Evolutionary conservation across 2,797 vertebrate genomes (phyloP).

Genomic region (Periparus ater): DNA sequence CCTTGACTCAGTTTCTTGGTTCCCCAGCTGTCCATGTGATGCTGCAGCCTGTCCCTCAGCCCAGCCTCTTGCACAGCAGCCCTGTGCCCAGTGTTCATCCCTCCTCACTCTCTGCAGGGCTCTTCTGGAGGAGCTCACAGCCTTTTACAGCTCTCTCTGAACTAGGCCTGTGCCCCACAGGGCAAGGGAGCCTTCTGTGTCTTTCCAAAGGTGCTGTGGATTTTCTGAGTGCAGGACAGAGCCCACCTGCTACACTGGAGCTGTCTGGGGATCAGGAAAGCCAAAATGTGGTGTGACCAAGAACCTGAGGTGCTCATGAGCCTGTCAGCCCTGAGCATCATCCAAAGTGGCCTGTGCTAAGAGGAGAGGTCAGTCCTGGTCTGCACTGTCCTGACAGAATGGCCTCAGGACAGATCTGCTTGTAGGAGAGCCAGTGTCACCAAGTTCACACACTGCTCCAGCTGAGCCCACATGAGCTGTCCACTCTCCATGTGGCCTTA

Average conservation of each 20-base stretch:
- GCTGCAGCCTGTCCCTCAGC: not conserved
- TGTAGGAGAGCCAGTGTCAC: accelerated
- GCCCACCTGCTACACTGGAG: not conserved
- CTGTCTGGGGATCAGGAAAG: accelerated
- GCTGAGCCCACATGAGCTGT: accelerated
- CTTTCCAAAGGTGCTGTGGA: not conserved
- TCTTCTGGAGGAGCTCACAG: not conserved
- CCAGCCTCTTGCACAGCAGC: not conserved
- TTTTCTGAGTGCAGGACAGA: not conserved
- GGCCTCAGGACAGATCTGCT: not conserved
- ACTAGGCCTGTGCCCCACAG: not conserved
- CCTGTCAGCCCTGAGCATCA: not conserved
- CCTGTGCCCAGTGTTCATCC: not conserved
- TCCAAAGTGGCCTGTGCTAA: not conserved
- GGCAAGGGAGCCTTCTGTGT: not conserved
- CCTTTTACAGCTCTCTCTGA: not conserved
- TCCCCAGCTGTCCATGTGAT: not conserved
- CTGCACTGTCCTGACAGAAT: not conserved
- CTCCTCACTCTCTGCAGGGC: not conserved
- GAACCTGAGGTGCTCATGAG: accelerated
- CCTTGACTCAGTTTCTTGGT: not conserved
- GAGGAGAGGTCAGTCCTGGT: not conserved
- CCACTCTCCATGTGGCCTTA: not conserved
- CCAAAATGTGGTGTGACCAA: accelerated
- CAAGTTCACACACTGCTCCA: not conserved